These are phyloP conservation scores for Oscheius onirici DNA, from an alignment of 2,888 invertebrate species.

Conservation along the genomic window DNA sequence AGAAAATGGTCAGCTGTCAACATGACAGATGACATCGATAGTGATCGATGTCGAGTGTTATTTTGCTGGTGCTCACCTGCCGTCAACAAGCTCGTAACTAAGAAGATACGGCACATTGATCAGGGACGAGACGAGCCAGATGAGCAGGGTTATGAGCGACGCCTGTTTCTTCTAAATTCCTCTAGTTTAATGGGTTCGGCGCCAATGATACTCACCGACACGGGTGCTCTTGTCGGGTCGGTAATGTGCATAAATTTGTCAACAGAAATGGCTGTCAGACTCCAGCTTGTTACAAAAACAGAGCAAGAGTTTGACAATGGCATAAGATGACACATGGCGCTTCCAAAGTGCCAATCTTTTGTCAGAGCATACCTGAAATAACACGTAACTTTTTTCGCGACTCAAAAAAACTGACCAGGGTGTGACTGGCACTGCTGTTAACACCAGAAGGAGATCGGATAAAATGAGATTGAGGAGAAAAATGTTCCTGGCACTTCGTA, in stretches of 20 bases:
- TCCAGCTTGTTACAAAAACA: constrained; percentile 71
- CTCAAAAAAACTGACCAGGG: constrained; percentile 57
- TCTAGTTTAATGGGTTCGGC: background rate
- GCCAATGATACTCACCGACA: constrained; percentile 45
- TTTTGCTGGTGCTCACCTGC: constrained; percentile 75
- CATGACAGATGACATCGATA: constrained; percentile 10
- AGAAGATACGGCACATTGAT: constrained; percentile 70
- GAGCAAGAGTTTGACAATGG: constrained; percentile 69
- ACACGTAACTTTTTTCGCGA: constrained; percentile 24
- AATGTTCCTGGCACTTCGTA: constrained; percentile 70
- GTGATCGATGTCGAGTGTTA: constrained; percentile 20
- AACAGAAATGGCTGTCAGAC: constrained; percentile 68
- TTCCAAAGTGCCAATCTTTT: constrained; percentile 71
- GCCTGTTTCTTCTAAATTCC: constrained; percentile 55
- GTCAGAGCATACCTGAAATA: constrained; percentile 57
- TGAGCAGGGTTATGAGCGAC: constrained; percentile 54
- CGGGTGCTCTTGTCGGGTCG: constrained; percentile 67
- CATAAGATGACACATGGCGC: constrained; percentile 69
- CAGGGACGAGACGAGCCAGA: constrained; percentile 67
- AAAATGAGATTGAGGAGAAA: constrained; percentile 70
- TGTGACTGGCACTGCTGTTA: constrained; percentile 70
- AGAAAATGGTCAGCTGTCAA: constrained; percentile 19
- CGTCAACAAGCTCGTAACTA: constrained; percentile 67
- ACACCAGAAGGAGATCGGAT: constrained; percentile 68
- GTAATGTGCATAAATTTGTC: constrained; percentile 71